Evolutionary conservation across 2,888 invertebrate genomes (phyloP).

Genomic region (Deilephila elpenor): DNA sequence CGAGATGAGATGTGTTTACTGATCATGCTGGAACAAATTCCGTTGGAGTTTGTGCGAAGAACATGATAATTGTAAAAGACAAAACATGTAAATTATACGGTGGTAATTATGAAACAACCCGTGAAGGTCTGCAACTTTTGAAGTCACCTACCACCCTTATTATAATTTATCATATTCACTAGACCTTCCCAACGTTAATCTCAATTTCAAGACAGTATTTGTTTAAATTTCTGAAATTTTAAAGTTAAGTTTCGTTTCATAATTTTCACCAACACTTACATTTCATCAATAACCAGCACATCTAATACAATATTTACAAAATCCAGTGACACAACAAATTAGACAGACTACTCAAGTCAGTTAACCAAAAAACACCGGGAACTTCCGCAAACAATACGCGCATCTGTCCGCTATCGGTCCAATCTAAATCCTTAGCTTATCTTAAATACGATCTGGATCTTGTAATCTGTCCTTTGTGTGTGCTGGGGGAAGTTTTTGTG

Average conservation of each 20-base stretch:
- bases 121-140: too few relatives aligned
- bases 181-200: too few relatives aligned
- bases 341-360: not conserved
- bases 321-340: not conserved
- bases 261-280: too few relatives aligned
- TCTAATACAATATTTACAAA: not conserved
- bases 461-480: conserved; percentile 80
- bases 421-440: conserved; percentile 80
- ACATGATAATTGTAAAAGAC: too few relatives aligned
- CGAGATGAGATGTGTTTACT: not conserved
- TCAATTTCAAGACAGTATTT: too few relatives aligned
- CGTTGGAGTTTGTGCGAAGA: too few relatives aligned
- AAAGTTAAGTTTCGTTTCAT: too few relatives aligned
- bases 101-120: too few relatives aligned
- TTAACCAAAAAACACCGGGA: conserved; percentile 39
- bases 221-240: too few relatives aligned
- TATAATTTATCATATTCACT: too few relatives aligned
- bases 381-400: conserved; percentile 64
- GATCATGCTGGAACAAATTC: not conserved
- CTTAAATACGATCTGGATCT: conserved; percentile 82
- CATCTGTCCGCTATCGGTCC: conserved; percentile 77
- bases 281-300: not conserved
- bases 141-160: too few relatives aligned
- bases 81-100: too few relatives aligned
- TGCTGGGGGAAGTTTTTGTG: conserved; percentile 73